Conservation (phyloP, 2,113 vertebrate genomes). For the Odobenus rosmarus region DNA sequence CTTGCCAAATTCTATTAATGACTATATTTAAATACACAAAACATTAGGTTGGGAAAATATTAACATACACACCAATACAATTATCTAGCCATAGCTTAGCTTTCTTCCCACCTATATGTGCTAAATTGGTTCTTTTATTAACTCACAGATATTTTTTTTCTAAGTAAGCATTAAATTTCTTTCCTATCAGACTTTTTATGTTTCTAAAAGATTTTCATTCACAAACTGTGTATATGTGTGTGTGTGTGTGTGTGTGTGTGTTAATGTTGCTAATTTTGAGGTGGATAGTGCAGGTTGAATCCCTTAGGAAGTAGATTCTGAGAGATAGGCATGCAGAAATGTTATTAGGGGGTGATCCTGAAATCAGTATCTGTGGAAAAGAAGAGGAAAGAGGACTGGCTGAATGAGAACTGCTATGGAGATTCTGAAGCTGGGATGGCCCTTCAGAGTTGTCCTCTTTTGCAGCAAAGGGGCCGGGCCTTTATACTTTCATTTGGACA, state of each 20-base stretch:
- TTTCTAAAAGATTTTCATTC: background rate
- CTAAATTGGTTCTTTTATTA: background rate
- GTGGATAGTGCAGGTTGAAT: background rate
- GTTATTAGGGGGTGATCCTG: background rate
- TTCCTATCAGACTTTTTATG: background rate
- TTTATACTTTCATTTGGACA: background rate
- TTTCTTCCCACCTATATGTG: background rate
- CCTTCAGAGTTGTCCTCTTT: background rate
- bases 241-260: background rate
- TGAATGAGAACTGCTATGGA: background rate
- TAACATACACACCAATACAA: background rate
- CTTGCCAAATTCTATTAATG: slow-evolving; percentile 63
- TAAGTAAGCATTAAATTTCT: slow-evolving; percentile 1
- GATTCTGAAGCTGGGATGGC: background rate
- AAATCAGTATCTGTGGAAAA: background rate
- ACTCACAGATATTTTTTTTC: background rate
- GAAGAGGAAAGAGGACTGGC: background rate
- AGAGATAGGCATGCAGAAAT: background rate
- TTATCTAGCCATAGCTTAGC: background rate
- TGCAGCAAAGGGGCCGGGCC: background rate
- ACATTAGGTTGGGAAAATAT: slow-evolving; percentile 54
- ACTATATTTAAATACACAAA: slow-evolving; percentile 53
- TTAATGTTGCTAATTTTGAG: slow-evolving; percentile 4
- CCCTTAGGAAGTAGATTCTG: background rate
- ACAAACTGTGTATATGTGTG: background rate